Conservation (phyloP, 2,888 invertebrate species). For the Petrolisthes manimaculis region DNA sequence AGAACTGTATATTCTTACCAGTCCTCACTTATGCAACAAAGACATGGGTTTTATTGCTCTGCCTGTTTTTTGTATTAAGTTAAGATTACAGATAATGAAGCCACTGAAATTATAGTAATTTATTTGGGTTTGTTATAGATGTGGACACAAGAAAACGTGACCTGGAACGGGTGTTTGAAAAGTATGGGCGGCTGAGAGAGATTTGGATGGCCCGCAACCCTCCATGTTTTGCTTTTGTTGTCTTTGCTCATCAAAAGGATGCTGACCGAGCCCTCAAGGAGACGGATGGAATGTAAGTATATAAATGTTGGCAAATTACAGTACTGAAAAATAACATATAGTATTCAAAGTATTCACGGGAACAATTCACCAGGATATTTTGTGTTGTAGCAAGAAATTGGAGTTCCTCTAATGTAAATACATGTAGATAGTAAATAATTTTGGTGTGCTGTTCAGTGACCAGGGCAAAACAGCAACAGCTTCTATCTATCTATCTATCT, state of each 20-base stretch:
- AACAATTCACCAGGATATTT: no score
- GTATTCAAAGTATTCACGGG: background rate
- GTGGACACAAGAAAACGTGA: slow-evolving; percentile 73
- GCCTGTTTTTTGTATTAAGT: no score
- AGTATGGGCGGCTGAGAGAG: slow-evolving; percentile 74
- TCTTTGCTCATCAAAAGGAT: slow-evolving; percentile 74
- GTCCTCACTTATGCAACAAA: no score
- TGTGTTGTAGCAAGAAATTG: background rate
- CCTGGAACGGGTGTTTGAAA: slow-evolving; percentile 73
- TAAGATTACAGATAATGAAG: no score
- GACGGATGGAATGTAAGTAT: slow-evolving; percentile 72
- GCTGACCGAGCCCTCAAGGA: slow-evolving; percentile 72
- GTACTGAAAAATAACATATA: background rate
- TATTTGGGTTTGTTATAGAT: slow-evolving; percentile 70
- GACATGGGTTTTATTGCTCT: no score
- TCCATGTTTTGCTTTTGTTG: slow-evolving; percentile 77
- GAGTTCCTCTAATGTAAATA: background rate
- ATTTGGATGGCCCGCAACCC: slow-evolving; percentile 76
- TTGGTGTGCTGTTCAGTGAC: no score
- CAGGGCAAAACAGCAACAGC: no score
- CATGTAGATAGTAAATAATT: background rate
- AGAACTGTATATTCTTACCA: no score
- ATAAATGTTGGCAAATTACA: background rate
- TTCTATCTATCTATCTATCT: no score
- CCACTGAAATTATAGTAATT: no score